These are phyloP conservation scores for Nebria salina DNA, from an alignment of 2,888 invertebrate genomes.

Conservation along the genomic window DNA sequence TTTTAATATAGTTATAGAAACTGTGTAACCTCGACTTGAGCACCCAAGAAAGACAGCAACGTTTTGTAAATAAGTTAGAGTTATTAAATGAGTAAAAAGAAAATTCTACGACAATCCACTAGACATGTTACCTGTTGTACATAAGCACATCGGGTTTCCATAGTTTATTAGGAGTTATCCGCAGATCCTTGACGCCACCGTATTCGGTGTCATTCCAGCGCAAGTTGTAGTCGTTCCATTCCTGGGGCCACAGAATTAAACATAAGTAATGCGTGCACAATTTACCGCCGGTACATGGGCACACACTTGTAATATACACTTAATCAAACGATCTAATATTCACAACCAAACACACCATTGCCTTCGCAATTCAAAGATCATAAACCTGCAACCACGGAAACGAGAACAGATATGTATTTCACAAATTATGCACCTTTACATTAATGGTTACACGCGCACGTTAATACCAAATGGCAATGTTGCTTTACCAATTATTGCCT, in stretches of 20 bases:
- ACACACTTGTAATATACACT: background rate
- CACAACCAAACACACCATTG: conserved; percentile 3
- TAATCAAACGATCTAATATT: background rate
- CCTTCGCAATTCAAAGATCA: background rate
- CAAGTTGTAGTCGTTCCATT: conserved; percentile 98
- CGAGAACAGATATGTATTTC: background rate
- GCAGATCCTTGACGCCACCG: conserved; percentile 91
- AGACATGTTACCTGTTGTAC: conserved; percentile 93
- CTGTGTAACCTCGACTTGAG: too few relatives aligned
- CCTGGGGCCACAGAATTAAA: conserved; percentile 68
- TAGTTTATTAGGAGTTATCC: conserved; percentile 93
- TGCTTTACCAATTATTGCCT: background rate
- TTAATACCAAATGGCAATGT: background rate
- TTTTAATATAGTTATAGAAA: too few relatives aligned
- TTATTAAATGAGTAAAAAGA: background rate
- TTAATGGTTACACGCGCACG: background rate
- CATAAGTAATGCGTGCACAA: conserved; percentile 18
- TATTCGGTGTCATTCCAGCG: conserved; percentile 96
- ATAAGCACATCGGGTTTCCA: conserved; percentile 99
- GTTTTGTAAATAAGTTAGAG: too few relatives aligned
- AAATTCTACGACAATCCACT: conserved; percentile 52
- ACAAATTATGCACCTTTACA: background rate
- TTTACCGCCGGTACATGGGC: background rate
- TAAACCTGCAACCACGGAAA: background rate
- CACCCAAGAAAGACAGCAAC: too few relatives aligned